Evolutionary conservation across 2,888 invertebrate species (phyloP).

Genomic region (Mesorhabditis sp.): DNA sequence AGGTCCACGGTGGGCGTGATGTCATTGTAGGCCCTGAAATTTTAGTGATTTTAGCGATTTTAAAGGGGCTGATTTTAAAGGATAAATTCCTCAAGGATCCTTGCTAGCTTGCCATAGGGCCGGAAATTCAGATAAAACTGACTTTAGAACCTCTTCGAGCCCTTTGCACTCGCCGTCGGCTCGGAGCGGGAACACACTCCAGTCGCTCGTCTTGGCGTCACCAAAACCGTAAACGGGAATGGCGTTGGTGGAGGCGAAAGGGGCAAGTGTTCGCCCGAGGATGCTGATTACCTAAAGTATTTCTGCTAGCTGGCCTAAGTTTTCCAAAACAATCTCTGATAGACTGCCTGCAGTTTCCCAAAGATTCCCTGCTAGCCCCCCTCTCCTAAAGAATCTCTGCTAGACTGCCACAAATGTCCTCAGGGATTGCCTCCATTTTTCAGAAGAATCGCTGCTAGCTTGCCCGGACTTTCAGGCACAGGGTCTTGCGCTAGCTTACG

Average conservation of each 20-base stretch:
- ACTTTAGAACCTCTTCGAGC: slow-evolving; percentile 60
- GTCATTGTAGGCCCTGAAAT: slow-evolving; percentile 59
- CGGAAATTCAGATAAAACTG: neutral
- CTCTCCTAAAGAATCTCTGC: no score
- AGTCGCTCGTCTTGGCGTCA: slow-evolving; percentile 61
- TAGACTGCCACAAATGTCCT: no score
- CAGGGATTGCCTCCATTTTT: no score
- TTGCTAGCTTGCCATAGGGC: no score
- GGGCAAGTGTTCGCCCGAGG: slow-evolving; percentile 61
- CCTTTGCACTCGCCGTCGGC: slow-evolving; percentile 56
- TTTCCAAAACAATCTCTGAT: no score
- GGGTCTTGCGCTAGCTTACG: neutral
- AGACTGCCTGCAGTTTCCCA: neutral
- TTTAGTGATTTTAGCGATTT: neutral
- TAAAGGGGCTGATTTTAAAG: neutral
- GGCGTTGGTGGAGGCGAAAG: slow-evolving; percentile 60
- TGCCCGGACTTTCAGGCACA: no score
- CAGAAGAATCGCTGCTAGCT: no score
- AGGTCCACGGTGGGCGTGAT: slow-evolving; percentile 61
- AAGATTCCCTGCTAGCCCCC: no score
- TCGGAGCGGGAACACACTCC: slow-evolving; percentile 60
- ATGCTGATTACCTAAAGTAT: slow-evolving; percentile 59
- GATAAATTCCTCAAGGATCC: no score
- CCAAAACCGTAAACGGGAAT: slow-evolving; percentile 64
- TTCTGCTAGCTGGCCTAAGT: no score